Evolutionary conservation across 2,797 vertebrate species (phyloP).

Genomic region (Diceros bicornis): DNA sequence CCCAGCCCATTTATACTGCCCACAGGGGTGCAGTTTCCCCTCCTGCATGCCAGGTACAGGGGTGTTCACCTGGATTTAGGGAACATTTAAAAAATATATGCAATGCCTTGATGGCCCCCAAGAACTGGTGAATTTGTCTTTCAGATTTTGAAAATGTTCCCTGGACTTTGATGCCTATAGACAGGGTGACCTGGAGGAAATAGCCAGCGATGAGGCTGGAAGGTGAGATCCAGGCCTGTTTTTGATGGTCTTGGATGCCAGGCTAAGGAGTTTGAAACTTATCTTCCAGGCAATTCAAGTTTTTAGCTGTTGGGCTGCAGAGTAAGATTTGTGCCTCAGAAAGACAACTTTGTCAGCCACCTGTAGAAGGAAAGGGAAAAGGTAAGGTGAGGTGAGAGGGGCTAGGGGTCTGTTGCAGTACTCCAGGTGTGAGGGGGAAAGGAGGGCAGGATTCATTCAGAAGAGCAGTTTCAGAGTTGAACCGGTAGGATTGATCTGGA

Average conservation of each 20-base stretch:
- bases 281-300: not conserved
- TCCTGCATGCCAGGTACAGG: too few species aligned
- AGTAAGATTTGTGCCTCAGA: not conserved
- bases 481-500: not conserved
- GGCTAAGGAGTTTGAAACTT: not conserved
- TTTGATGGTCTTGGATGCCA: not conserved
- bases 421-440: not conserved
- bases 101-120: not conserved
- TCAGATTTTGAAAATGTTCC: not conserved
- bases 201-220: not conserved
- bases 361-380: not conserved
- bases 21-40: not conserved
- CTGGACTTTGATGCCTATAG: not conserved
- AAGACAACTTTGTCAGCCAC: not conserved
- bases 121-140: not conserved
- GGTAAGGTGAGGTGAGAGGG: too few species aligned
- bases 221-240: not conserved
- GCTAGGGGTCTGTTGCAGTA: not conserved
- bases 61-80: not conserved
- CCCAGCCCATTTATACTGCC: too few species aligned
- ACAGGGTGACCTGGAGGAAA: too few species aligned
- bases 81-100: not conserved
- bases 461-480: not conserved
- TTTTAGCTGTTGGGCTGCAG: not conserved
- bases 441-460: not conserved